Evolutionary conservation across 2,113 vertebrate genomes (phyloP).

Genomic region (Zapus hudsonius): DNA sequence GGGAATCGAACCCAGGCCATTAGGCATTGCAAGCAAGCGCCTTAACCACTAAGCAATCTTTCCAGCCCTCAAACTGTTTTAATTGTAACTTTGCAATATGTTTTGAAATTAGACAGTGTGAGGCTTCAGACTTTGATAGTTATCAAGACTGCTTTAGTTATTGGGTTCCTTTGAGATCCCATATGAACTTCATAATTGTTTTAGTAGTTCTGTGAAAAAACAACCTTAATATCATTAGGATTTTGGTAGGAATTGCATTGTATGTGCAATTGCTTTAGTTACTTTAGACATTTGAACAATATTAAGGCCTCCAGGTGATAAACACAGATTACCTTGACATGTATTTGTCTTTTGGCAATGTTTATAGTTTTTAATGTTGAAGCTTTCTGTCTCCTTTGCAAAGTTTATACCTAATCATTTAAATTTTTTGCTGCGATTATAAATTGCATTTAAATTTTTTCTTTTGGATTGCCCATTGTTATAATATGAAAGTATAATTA

Average conservation of each 20-base stretch:
- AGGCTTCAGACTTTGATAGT: background rate
- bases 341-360: background rate
- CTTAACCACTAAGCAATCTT: too few species aligned
- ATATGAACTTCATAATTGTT: background rate
- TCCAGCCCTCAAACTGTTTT: background rate
- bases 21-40: too few species aligned
- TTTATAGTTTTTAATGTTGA: background rate
- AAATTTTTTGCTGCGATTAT: background rate
- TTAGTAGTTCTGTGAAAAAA: conserved; percentile 9
- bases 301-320: background rate
- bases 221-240: background rate
- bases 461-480: too few species aligned
- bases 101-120: background rate
- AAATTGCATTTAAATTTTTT: background rate
- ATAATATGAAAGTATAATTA: too few species aligned
- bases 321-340: background rate
- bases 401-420: background rate
- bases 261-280: background rate
- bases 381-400: conserved; percentile 14
- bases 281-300: background rate
- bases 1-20: too few species aligned
- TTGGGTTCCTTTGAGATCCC: background rate
- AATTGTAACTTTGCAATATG: conserved; percentile 8
- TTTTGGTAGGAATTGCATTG: background rate
- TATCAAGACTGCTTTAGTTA: background rate